Conservation (phyloP, 2,113 vertebrate species). For the Dendropsophus ebraccatus region DNA sequence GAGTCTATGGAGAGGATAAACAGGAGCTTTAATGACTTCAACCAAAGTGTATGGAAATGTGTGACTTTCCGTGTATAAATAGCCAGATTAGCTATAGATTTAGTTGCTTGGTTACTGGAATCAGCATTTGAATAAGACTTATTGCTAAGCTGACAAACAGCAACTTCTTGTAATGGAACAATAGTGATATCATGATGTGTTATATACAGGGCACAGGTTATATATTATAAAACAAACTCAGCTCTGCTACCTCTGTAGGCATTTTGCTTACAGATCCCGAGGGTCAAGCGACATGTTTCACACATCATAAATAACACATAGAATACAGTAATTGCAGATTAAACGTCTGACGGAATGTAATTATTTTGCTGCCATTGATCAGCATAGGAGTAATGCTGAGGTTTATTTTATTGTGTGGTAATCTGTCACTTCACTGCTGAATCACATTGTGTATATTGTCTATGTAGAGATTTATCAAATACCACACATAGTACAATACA, state of each 20-base stretch:
- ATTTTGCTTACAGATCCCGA: background rate
- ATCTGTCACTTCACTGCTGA: background rate
- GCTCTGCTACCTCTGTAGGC: background rate
- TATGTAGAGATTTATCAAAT: background rate
- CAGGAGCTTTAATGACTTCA: too few species aligned
- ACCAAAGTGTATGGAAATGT: too few species aligned
- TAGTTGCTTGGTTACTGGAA: background rate
- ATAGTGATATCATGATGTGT: background rate
- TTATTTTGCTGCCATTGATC: constrained; percentile 37
- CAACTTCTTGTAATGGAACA: too few species aligned
- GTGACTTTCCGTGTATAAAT: too few species aligned
- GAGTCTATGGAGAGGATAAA: too few species aligned
- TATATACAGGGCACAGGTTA: background rate
- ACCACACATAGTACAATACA: background rate
- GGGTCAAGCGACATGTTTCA: background rate
- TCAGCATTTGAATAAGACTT: background rate
- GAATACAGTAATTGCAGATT: constrained; percentile 34
- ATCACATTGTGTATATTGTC: background rate
- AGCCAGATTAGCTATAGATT: background rate
- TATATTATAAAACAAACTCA: background rate
- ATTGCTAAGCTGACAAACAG: background rate
- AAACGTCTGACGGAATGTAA: constrained; percentile 13
- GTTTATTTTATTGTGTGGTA: background rate
- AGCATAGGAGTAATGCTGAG: constrained; percentile 12
- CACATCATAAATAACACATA: constrained; percentile 8